Evolutionary conservation across 1,140 invertebrate genomes (phyloP), one percentile per base, ranked within the genome.

Genomic region (Metaphire vulgaris): DNA sequence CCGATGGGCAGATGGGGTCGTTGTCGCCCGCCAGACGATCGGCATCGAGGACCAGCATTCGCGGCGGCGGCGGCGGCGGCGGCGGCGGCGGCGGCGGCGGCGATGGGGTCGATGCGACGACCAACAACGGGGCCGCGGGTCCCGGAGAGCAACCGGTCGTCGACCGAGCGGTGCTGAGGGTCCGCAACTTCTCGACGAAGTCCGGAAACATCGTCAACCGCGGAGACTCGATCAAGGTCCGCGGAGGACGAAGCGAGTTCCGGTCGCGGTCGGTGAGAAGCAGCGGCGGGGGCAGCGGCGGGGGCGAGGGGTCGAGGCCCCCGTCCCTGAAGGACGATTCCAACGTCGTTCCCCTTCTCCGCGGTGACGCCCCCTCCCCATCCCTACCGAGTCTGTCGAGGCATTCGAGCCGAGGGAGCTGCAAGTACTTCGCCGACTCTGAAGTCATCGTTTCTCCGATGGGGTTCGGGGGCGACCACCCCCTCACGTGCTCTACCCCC

Each of bases 171-270:
- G 72, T 73, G 16, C 34, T 73, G 26, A 73, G 93, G 74, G 90
- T 96, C 68, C 88, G 94, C 79, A 93, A 92, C 74, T 96, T 96
- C 87, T 93, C 92, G 85, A 90, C 93, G 81, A 95, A 93, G 70
- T 90, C 91, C 74, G 95, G 95, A 90, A 93, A 93, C 1, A 90
- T 96, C 77, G 92, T 95, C 31, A 96, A 96, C 88, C 92, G 92
- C 77, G 93, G 93, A 0, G 93, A 95, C 87, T 92, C 94, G 78
- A 93, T 94, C 85, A 87, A 90, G 75, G 88, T 88, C n/a, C 32
- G 72, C 26, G 41, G 41, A 33, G 67, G n/a, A 14, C 2, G 67
- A 69, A 26, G 26, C 26, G 56, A 26, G 14, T 65, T 65, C n/a
- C n/a, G n/a, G n/a, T n/a, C n/a, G n/a, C n/a, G n/a, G n/a, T 6